These are phyloP conservation scores for Struthidea cinerea DNA, from an alignment of 2,113 vertebrate species.

Conservation along the genomic window DNA sequence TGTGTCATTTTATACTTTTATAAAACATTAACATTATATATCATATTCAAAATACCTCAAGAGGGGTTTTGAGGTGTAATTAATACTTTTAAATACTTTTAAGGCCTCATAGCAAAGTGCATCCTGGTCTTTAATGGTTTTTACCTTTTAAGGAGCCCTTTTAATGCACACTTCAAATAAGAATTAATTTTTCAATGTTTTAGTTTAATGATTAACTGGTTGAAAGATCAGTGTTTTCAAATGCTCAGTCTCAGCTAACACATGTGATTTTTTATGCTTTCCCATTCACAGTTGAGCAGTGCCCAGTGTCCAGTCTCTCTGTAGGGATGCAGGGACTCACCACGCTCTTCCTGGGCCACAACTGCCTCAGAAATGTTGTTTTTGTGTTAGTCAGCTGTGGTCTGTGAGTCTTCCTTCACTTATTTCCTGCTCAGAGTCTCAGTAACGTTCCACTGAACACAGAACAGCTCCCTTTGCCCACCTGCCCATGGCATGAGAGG, in stretches of 20 bases:
- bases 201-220: not conserved
- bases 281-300: not conserved
- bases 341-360: not conserved
- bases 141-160: not conserved
- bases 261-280: not conserved
- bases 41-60: not conserved
- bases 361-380: not conserved
- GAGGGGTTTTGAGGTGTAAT: not conserved
- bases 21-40: not conserved
- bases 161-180: not conserved
- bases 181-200: not conserved
- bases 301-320: not conserved
- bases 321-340: not conserved
- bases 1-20: not conserved
- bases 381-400: not conserved
- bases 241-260: not conserved
- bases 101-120: not conserved
- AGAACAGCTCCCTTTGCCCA: not conserved
- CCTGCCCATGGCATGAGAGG: fast-evolving
- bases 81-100: not conserved
- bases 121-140: not conserved
- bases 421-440: not conserved
- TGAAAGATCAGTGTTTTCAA: not conserved
- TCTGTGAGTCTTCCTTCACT: not conserved
- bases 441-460: fast-evolving